Percentiles rank a stretch among this genome's conserved stretches.
These are phyloP conservation scores for Threskiornis aethiopicus DNA, from an alignment of 2,797 vertebrate species.

Conservation along the genomic window DNA sequence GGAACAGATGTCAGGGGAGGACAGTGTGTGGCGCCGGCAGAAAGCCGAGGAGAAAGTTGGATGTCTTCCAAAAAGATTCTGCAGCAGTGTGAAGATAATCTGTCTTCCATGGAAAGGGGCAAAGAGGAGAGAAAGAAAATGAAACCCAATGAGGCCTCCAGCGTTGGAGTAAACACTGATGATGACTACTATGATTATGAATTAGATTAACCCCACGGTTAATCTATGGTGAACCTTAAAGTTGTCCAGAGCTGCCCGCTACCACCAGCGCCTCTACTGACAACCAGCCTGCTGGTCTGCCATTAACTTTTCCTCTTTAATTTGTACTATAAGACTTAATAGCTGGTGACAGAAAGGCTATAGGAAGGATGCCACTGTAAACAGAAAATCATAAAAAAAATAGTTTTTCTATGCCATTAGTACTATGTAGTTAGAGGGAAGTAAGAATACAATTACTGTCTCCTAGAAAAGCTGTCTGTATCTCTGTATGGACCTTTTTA, in stretches of 20 bases:
- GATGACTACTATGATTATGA: slow-evolving; percentile 81
- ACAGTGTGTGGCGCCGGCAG: slow-evolving; percentile 72
- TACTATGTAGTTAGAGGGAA: not conserved
- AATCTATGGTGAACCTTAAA: not conserved
- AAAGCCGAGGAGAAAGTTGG: slow-evolving; percentile 76
- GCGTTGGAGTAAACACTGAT: slow-evolving; percentile 27
- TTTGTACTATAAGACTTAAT: not conserved
- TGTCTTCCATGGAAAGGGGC: slow-evolving; percentile 26
- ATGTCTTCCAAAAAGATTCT: slow-evolving; percentile 78
- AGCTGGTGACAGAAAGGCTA: not conserved
- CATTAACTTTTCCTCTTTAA: not conserved
- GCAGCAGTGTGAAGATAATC: slow-evolving; percentile 71
- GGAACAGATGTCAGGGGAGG: slow-evolving; percentile 79
- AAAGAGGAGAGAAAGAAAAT: slow-evolving; percentile 68
- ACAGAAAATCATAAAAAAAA: not conserved
- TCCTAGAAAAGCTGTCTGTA: not conserved
- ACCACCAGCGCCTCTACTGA: not conserved
- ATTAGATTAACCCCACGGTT: slow-evolving; percentile 53
- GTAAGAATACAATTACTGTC: not conserved
- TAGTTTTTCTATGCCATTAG: not conserved
- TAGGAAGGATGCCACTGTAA: not conserved
- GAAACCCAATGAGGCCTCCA: slow-evolving; percentile 45
- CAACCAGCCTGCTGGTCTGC: not conserved
- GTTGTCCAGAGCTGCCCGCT: not conserved
- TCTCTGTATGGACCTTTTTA: not conserved